These are phyloP conservation scores for Spodoptera litura DNA, from an alignment of 1,140 invertebrate genomes.

Conservation along the genomic window DNA sequence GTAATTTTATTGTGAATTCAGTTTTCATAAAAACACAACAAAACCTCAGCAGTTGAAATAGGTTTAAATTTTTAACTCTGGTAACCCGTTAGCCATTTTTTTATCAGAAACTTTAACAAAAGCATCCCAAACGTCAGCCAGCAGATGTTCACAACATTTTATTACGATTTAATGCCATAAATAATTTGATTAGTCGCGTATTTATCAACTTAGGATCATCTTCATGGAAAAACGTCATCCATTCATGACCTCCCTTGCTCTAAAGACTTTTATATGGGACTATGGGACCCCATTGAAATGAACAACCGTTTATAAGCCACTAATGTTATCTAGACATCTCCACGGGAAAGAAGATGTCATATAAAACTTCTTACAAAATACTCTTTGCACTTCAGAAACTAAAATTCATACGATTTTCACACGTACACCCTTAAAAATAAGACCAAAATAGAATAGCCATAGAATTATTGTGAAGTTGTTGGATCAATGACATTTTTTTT, in stretches of 20 bases:
- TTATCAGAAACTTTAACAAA: slow-evolving; percentile 50
- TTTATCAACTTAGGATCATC: slow-evolving; percentile 82
- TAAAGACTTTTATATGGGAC: slow-evolving; percentile 46
- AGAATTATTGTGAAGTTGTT: slow-evolving; percentile 64
- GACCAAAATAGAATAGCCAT: slow-evolving; percentile 29
- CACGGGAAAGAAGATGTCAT: slow-evolving; percentile 74
- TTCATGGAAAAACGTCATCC: slow-evolving; percentile 79
- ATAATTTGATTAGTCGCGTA: slow-evolving; percentile 85
- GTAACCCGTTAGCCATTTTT: slow-evolving; percentile 60
- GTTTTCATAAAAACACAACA: too few species aligned
- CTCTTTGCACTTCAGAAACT: neutral
- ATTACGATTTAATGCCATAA: slow-evolving; percentile 83
- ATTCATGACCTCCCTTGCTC: slow-evolving; percentile 60
- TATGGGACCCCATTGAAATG: slow-evolving; percentile 65
- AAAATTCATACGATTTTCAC: slow-evolving; percentile 16
- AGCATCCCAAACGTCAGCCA: slow-evolving; percentile 45
- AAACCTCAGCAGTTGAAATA: too few species aligned
- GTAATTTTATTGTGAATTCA: too few species aligned
- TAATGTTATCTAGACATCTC: slow-evolving; percentile 84
- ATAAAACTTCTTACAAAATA: slow-evolving; percentile 47
- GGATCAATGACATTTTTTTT: slow-evolving; percentile 71
- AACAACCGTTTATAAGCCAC: slow-evolving; percentile 83
- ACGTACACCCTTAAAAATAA: slow-evolving; percentile 4
- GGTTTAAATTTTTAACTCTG: too few species aligned
- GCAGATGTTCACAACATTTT: slow-evolving; percentile 74